Evolutionary conservation across 2,113 vertebrate genomes (phyloP), one percentile per base, ranked within the genome.

Genomic region (Percina caprodes): DNA sequence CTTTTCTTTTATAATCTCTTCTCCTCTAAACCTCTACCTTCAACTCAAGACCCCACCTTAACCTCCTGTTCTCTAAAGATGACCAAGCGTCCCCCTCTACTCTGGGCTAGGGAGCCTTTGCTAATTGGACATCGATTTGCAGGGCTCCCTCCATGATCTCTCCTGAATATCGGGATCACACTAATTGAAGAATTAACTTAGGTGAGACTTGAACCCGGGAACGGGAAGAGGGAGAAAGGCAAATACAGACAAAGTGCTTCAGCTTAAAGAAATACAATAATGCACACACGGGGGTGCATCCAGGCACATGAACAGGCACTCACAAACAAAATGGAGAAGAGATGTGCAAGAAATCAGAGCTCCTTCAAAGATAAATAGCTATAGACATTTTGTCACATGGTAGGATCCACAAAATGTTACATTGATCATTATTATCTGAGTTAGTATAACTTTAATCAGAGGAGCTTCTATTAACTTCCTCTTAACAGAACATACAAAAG

Each of bases 81-180:
- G 74, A 72, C 91, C 69, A 80, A 62, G 61, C 26, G 49, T 46
- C 48, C 73, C 77, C 48, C 11, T 58, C 49, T 80, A 82, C 77
- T 73, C 69, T 30, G 60, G 71, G 65, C 51, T 73, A 68, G 66
- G 79, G 82, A 78, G 90, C 69, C 80, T 62, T 46, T 58, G 51
- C 91, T 95, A 95, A 95, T 94, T 94, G 93, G 92, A 94, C 92
- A 94, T 94, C 91, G 92, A 95, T 94, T 92, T 91, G 75, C 77
- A 55, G 85, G 84, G 79, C 69, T 73, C 78, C 89, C 86, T 79
- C 84, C 82, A 83, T 93, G 93, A 94, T 94, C 92, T 94, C 89
- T 83, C 92, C 85, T 86, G 91, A 93, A 95, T 92, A 94, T 94
- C 77, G 90, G 87, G 84, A 91, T 92, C 86, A 83, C 77, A 49